These are phyloP conservation scores for Acinonyx jubatus DNA, from an alignment of 2,113 vertebrate species.

Conservation along the genomic window DNA sequence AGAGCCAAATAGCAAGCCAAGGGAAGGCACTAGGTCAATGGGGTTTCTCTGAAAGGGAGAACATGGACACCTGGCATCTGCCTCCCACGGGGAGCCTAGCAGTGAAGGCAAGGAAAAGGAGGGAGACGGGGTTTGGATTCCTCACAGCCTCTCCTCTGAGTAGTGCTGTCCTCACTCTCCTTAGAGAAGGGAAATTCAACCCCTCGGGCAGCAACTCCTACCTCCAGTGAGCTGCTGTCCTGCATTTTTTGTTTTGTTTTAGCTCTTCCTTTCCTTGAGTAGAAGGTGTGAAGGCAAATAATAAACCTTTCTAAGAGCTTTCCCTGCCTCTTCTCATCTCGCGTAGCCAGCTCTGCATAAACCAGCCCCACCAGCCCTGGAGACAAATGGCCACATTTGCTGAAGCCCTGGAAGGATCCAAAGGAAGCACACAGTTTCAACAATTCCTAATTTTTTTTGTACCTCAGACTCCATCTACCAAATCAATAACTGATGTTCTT, in stretches of 20 bases:
- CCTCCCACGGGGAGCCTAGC: background rate
- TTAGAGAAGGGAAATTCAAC: background rate
- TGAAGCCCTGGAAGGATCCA: background rate
- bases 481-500: background rate
- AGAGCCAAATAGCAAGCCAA: background rate
- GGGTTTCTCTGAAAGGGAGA: background rate
- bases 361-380: background rate
- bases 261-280: background rate
- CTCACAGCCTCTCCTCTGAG: background rate
- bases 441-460: background rate
- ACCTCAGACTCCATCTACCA: background rate
- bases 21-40: background rate
- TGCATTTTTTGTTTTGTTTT: background rate
- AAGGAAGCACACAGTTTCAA: background rate
- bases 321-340: background rate
- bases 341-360: background rate
- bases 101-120: background rate
- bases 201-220: background rate
- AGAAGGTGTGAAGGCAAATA: background rate
- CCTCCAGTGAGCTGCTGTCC: background rate
- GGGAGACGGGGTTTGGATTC: fast-evolving
- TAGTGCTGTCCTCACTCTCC: background rate
- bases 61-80: background rate
- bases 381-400: fast-evolving
- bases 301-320: background rate